Conservation (phyloP, 64 coral and sea anemone species). For the Stylophora pistillata region DNA sequence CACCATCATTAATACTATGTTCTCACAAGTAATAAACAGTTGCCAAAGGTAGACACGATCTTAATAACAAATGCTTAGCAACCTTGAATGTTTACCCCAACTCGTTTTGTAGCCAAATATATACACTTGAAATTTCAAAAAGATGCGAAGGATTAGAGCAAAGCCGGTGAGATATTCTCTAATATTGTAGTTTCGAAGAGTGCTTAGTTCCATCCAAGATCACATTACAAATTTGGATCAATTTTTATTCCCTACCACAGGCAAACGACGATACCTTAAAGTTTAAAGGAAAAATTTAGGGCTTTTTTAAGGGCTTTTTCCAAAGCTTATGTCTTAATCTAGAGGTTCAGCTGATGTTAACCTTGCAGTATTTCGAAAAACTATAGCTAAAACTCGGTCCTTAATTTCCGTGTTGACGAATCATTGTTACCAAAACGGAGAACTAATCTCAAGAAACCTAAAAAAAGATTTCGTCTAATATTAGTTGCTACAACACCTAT, state of each 20-base stretch:
- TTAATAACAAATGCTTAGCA: slow-evolving; percentile 6
- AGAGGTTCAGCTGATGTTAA: no score
- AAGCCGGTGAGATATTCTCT: not conserved
- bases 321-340: no score
- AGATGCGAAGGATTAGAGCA: not conserved
- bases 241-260: no score
- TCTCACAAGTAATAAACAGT: not conserved
- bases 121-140: not conserved
- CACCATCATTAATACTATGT: not conserved
- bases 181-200: slow-evolving; percentile 9
- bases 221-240: no score
- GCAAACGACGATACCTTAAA: no score
- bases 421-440: not conserved
- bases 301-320: no score
- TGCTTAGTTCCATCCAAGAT: not conserved
- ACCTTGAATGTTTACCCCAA: slow-evolving; percentile 15
- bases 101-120: not conserved
- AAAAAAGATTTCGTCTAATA: not conserved
- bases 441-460: not conserved
- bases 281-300: no score
- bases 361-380: no score
- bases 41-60: not conserved
- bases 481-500: not conserved
- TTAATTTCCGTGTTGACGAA: not conserved
- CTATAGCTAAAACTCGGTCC: not conserved